Evolutionary conservation across 1,140 invertebrate species (phyloP).

Genomic region (Phenacoccus solenopsis): DNA sequence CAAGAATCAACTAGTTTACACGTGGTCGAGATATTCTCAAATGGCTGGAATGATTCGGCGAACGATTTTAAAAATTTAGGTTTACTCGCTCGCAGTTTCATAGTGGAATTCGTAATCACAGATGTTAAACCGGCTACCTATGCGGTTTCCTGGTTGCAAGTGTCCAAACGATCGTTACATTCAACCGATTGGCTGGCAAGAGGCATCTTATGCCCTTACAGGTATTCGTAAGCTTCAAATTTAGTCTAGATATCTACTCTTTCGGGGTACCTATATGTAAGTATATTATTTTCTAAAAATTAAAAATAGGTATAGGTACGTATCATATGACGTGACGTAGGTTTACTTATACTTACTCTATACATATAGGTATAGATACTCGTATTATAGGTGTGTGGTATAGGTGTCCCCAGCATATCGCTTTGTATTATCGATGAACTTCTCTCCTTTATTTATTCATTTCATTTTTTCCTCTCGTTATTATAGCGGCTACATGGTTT

Average conservation of each 20-base stretch:
- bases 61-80: constrained; percentile 25
- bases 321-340: too few species aligned
- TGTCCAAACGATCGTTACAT: constrained; percentile 53
- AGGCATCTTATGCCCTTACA: constrained; percentile 49
- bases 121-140: constrained; percentile 52
- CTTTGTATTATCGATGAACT: too few species aligned
- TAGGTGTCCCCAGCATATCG: too few species aligned
- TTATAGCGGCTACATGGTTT: not conserved
- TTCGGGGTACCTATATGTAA: too few species aligned
- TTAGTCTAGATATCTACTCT: too few species aligned
- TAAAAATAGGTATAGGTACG: too few species aligned
- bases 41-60: constrained; percentile 48
- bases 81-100: constrained; percentile 41
- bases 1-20: constrained; percentile 25
- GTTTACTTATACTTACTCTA: too few species aligned
- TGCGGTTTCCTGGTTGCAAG: constrained; percentile 61
- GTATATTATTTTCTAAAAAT: too few species aligned
- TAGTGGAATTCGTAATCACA: constrained; percentile 50
- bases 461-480: constrained; percentile 14
- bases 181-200: constrained; percentile 34
- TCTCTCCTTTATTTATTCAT: too few species aligned
- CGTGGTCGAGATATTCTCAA: constrained; percentile 51
- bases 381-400: too few species aligned
- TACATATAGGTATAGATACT: too few species aligned
- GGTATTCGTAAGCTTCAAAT: too few species aligned